phyloP scores from a whole-genome alignment of 2,888 invertebrate species.

The Lamellibrachia columna region DNA sequence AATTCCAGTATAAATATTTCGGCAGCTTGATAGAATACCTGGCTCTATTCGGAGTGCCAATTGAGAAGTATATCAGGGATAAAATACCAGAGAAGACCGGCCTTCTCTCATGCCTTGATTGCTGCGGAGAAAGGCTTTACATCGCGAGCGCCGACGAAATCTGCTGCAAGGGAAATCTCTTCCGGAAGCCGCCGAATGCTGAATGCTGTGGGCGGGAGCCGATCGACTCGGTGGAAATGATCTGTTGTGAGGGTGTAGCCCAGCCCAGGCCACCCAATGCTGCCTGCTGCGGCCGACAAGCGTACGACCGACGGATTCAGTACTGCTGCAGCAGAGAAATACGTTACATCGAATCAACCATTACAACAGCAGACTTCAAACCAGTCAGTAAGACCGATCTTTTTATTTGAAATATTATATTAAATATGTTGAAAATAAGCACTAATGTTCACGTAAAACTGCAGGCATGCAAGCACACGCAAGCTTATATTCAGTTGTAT shows the following conservation, averaged over 20 bases:
- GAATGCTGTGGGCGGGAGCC: neutral
- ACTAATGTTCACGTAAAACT: too few species aligned
- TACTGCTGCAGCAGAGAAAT: neutral
- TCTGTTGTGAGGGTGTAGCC: neutral
- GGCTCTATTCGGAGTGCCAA: neutral
- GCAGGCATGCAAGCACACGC: too few species aligned
- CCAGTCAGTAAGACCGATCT: too few species aligned
- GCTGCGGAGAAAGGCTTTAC: neutral
- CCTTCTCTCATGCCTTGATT: neutral
- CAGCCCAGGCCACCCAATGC: neutral
- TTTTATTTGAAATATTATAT: too few species aligned
- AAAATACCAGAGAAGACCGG: neutral
- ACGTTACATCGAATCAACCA: too few species aligned
- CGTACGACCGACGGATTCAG: neutral
- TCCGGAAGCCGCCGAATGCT: neutral
- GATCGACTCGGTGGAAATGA: neutral
- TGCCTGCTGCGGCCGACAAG: neutral
- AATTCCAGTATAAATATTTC: neutral
- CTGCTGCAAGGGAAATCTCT: neutral
- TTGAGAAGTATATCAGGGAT: neutral
- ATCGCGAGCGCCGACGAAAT: neutral
- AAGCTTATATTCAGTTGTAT: too few species aligned
- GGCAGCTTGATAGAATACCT: neutral
- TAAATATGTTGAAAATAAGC: too few species aligned
- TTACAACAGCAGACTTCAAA: too few species aligned